Base-by-base conservation (phyloP, 2,888 invertebrate species). In the Synanthedon formicaeformis region DNA sequence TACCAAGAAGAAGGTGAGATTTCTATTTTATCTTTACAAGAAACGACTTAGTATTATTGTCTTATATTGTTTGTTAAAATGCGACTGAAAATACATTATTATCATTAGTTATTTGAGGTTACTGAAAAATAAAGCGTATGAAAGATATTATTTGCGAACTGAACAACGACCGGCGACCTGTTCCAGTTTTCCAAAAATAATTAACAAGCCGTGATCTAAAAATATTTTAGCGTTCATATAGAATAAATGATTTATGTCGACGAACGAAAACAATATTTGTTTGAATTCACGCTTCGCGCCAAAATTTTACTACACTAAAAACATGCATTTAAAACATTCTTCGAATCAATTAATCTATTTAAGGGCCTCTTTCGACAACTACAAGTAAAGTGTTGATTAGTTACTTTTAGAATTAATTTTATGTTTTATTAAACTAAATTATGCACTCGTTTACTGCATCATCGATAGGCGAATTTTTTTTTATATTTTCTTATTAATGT, bases 1-100 rank as follows among this genome's bases (percentile, higher is more conserved):
- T 88, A 63, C 88, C 88, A 54, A 78, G 82, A 63, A 72, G 75
- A 66, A 75, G 84, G 88, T 88, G 59, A 76, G 83, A 63, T 61
- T 59, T 60, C 59, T 48, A 52, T 18, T 52, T n/a, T 45, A n/a
- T 41, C 13, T 41, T 1, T 23, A 34, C 34, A 34, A 10, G 34
- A 34, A 34, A 34, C 34, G 34, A 34, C 8, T 34, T 34, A 34
- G 8, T 34, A 34, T 34, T 34, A 8, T 34, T 34, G 34, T 34
- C 34, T 34, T 2, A 34, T 34, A 0, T 34, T 34, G 10, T 34
- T 34, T 34, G 10, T 34, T 34, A 10, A 34, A 34, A 10, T 34
- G 34, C 2, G 34, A 34, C 34, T 34, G 34, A 34, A 34, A 34
- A 34, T 34, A 34, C 6, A 34, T 34, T 34, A 34, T 34, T 34